A percentile compares a stretch with the other conserved stretches of the same genome.
phyloP scores from a whole-genome alignment of 2,113 vertebrate genomes.

The Scartelaos histophorus region DNA sequence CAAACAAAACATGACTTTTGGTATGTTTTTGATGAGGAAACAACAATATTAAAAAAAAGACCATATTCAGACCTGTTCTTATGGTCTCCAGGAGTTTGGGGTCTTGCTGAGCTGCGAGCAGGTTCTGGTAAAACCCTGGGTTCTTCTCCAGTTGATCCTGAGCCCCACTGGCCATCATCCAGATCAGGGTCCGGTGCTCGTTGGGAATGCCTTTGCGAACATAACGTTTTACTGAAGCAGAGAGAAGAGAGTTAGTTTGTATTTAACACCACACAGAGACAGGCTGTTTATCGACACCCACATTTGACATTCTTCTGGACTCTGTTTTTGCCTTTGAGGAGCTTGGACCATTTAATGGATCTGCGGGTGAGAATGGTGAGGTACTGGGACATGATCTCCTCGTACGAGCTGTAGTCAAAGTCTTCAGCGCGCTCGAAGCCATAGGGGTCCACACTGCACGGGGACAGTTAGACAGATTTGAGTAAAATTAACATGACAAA shows the following conservation, averaged over 20 bases:
- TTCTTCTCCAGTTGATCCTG: constrained; percentile 88
- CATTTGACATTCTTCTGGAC: constrained; percentile 84
- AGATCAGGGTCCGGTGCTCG: constrained; percentile 86
- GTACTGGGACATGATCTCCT: constrained; percentile 89
- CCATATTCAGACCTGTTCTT: constrained; percentile 81
- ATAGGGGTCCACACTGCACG: constrained; percentile 84
- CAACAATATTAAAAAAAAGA: neutral
- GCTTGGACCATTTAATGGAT: constrained; percentile 89
- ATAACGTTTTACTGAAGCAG: constrained; percentile 89
- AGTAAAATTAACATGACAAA: neutral
- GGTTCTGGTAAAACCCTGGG: constrained; percentile 84
- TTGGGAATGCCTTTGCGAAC: constrained; percentile 93
- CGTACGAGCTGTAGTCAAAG: constrained; percentile 85
- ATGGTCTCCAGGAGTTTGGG: constrained; percentile 86
- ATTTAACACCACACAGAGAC: neutral
- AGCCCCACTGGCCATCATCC: constrained; percentile 93
- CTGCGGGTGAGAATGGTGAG: constrained; percentile 86
- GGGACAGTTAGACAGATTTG: neutral
- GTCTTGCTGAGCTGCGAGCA: constrained; percentile 82
- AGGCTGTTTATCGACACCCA: constrained; percentile 54
- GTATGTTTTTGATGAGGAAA: no score
- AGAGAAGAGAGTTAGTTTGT: neutral
- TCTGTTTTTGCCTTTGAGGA: constrained; percentile 78
- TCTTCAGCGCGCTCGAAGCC: constrained; percentile 88
- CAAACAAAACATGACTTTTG: no score